phyloP scores from a whole-genome alignment of 2,113 vertebrate genomes.

The Noctilio leporinus region DNA sequence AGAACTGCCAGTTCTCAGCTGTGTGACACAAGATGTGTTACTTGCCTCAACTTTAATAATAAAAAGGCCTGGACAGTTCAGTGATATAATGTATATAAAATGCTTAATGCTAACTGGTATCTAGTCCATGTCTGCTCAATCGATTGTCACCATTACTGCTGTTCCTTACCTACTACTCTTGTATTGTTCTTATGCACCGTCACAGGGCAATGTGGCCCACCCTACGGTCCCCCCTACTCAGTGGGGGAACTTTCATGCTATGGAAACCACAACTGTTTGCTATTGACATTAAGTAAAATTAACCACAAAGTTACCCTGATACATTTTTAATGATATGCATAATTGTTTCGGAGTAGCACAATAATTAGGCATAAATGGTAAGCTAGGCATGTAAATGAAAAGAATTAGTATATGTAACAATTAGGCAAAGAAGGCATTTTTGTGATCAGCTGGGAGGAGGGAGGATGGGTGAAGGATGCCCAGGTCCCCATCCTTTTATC shows the following conservation, averaged over 20 bases:
- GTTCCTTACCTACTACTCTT: accelerated
- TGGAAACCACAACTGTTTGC: neutral
- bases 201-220: neutral
- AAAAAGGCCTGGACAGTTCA: neutral
- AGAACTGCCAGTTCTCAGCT: neutral
- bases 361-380: conserved; percentile 64
- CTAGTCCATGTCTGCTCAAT: neutral
- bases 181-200: neutral
- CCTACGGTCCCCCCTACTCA: neutral
- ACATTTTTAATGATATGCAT: conserved; percentile 45
- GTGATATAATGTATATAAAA: neutral
- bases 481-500: neutral
- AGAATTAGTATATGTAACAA: conserved; percentile 65
- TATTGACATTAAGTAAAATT: conserved; percentile 49
- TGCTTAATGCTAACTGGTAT: neutral
- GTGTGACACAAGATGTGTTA: neutral
- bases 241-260: neutral
- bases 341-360: conserved; percentile 54
- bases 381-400: conserved; percentile 65
- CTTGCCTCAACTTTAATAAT: neutral
- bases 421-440: conserved; percentile 46
- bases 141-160: neutral
- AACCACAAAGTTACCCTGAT: conserved; percentile 21
- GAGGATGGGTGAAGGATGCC: neutral
- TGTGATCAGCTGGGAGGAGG: neutral